Evolutionary conservation across 1,140 invertebrate species (phyloP).

Genomic region (Kradibia gibbosae): DNA sequence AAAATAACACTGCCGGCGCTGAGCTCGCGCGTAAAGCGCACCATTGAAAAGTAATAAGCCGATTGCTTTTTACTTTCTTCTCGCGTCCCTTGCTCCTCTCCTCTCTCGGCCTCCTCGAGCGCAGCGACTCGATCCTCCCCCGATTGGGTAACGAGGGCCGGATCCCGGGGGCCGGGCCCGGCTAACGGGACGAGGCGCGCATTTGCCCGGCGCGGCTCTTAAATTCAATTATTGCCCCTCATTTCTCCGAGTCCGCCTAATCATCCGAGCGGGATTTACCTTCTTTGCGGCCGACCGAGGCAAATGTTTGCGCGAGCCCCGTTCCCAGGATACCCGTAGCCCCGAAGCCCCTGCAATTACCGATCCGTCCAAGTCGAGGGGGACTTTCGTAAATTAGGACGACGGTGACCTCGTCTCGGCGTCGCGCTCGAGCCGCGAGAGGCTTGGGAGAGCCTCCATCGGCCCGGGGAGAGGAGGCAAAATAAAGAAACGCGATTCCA

Average conservation of each 20-base stretch:
- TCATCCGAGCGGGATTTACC: neutral
- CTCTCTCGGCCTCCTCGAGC: too few species aligned
- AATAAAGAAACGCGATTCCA: too few species aligned
- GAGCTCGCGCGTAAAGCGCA: neutral
- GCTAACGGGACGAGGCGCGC: neutral
- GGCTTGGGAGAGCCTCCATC: too few species aligned
- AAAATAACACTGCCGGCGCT: constrained; percentile 20
- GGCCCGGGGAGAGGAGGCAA: too few species aligned
- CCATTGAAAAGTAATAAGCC: constrained; percentile 29
- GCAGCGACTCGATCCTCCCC: neutral
- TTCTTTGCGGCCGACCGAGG: neutral
- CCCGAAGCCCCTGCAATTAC: too few species aligned
- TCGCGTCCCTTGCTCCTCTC: neutral
- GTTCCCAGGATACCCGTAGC: too few species aligned
- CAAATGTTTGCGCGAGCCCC: too few species aligned
- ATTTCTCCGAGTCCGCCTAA: neutral
- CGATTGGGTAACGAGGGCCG: neutral
- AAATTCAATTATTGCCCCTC: neutral
- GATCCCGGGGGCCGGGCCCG: neutral
- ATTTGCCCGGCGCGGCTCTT: too few species aligned
- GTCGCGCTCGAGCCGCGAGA: too few species aligned
- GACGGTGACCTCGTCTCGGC: too few species aligned
- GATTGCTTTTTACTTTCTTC: neutral
- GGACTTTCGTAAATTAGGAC: too few species aligned
- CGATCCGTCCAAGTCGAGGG: too few species aligned